phyloP scores from a whole-genome alignment of 2,888 invertebrate genomes.

The Anoncus sp. region DNA sequence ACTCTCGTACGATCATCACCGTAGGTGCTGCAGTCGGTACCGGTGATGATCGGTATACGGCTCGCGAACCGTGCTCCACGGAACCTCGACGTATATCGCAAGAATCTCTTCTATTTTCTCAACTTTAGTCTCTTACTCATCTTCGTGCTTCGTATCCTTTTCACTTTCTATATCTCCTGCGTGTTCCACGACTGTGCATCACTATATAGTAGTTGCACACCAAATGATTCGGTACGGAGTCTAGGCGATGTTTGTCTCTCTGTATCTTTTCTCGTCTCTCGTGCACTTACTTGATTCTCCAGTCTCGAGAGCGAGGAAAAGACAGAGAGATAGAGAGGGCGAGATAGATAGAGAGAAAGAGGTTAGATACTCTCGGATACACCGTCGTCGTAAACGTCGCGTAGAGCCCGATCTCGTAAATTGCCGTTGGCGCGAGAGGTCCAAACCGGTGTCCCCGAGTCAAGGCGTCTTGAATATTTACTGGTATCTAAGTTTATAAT shows the following conservation, averaged over 20 bases:
- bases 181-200: slow-evolving; percentile 32
- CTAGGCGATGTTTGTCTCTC: slow-evolving; percentile 29
- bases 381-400: slow-evolving; percentile 67
- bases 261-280: slow-evolving; percentile 30
- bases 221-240: slow-evolving; percentile 48
- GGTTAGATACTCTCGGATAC: slow-evolving; percentile 22
- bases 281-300: slow-evolving; percentile 30
- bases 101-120: slow-evolving; percentile 31
- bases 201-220: slow-evolving; percentile 9
- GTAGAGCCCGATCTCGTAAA: slow-evolving; percentile 76
- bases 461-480: slow-evolving; percentile 76
- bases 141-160: slow-evolving; percentile 40
- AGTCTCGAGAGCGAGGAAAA: slow-evolving; percentile 30
- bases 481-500: slow-evolving; percentile 81
- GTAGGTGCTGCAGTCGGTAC: slow-evolving; percentile 18
- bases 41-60: slow-evolving; percentile 63
- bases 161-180: slow-evolving; percentile 48
- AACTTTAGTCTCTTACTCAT: slow-evolving; percentile 51
- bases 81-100: slow-evolving; percentile 35
- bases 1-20: slow-evolving; percentile 20
- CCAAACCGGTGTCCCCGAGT: slow-evolving; percentile 26
- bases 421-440: slow-evolving; percentile 71
- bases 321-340: slow-evolving; percentile 20
- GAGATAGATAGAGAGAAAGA: slow-evolving; percentile 10
- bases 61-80: slow-evolving; percentile 23